Conservation (phyloP, 2,113 vertebrate genomes). For the Rafetus swinhoei region DNA sequence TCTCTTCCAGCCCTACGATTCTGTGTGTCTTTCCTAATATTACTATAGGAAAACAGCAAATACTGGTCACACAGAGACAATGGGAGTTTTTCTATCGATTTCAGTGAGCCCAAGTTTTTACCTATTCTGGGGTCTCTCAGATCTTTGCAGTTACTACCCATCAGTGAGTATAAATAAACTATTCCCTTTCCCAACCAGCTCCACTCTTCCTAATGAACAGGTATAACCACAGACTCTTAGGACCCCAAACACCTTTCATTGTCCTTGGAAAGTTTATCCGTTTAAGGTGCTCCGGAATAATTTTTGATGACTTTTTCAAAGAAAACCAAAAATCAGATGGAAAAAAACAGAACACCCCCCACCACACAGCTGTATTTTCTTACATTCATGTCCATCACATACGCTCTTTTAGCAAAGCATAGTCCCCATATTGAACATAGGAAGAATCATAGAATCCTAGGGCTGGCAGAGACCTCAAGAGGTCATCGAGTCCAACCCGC, state of each 20-base stretch:
- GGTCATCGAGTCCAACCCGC: too few species aligned
- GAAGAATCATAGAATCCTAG: too few species aligned
- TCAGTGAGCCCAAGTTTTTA: background rate
- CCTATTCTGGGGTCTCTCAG: background rate
- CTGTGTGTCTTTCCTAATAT: background rate
- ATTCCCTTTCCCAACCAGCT: background rate
- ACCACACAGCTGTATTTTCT: background rate
- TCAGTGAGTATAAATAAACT: background rate
- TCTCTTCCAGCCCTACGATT: too few species aligned
- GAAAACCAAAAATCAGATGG: background rate
- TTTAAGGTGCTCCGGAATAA: background rate
- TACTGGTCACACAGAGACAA: background rate
- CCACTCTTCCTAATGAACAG: background rate
- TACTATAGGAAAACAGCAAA: background rate
- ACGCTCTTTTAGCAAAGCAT: conserved; percentile 11
- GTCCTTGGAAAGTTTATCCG: conserved; percentile 1
- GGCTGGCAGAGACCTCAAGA: too few species aligned
- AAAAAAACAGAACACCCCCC: background rate
- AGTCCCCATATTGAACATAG: too few species aligned
- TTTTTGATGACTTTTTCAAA: background rate
- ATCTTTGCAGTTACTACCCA: background rate
- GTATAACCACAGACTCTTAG: background rate
- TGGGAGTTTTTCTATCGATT: background rate
- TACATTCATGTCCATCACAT: background rate
- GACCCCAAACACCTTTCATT: conserved; percentile 3